These are phyloP conservation scores for Eulemur mongoz DNA, from an alignment of 2,797 vertebrate species.

Conservation along the genomic window DNA sequence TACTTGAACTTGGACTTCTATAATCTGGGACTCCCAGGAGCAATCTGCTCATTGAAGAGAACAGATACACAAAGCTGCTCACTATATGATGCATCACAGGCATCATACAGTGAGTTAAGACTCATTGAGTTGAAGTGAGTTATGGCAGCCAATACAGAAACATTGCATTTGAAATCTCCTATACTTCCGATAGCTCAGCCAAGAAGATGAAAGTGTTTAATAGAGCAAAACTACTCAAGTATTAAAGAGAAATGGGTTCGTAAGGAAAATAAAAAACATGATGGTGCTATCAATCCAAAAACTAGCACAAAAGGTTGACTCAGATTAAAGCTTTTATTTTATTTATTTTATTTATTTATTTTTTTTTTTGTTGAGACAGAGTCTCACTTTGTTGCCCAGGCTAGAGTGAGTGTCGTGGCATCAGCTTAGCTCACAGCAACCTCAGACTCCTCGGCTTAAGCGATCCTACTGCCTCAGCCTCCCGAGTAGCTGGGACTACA, in stretches of 20 bases:
- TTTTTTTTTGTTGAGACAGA: too few relatives aligned
- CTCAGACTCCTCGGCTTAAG: too few relatives aligned
- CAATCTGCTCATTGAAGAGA: background rate
- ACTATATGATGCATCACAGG: background rate
- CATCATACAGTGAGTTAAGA: background rate
- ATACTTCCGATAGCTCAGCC: background rate
- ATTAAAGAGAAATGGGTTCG: background rate
- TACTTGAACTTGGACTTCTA: background rate
- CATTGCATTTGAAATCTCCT: background rate
- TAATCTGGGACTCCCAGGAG: background rate
- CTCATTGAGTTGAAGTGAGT: background rate
- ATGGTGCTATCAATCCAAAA: background rate
- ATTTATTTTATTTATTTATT: too few relatives aligned
- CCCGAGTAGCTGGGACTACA: too few relatives aligned
- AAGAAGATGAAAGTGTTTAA: background rate
- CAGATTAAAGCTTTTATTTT: slow-evolving; percentile 16
- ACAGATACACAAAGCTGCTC: background rate
- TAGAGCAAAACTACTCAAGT: background rate
- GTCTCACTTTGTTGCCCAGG: too few relatives aligned
- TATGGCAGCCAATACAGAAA: background rate
- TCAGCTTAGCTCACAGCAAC: too few relatives aligned
- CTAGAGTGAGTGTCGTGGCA: too few relatives aligned
- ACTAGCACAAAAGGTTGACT: background rate
- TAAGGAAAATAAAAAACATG: slow-evolving; percentile 1
- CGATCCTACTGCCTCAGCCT: too few relatives aligned